These are phyloP conservation scores for Tenthredo distinguenda DNA, from an alignment of 2,888 invertebrate genomes.

Conservation along the genomic window DNA sequence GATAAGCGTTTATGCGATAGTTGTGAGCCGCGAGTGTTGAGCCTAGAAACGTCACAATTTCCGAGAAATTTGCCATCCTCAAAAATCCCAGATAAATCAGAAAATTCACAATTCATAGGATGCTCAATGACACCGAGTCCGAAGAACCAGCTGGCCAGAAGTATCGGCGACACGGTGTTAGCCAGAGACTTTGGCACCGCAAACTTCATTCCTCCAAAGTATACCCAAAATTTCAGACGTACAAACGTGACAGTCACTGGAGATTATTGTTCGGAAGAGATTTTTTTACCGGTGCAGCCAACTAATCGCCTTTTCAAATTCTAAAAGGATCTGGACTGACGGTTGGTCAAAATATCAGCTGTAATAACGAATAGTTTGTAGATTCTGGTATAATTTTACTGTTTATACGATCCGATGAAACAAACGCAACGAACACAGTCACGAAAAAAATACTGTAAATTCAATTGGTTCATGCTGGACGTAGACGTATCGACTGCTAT, in stretches of 20 bases:
- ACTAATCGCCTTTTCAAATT: neutral
- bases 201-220: neutral
- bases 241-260: neutral
- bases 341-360: neutral
- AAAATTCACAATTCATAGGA: neutral
- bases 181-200: neutral
- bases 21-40: too few species aligned
- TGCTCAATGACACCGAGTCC: conserved; percentile 1
- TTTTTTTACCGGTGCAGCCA: neutral
- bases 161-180: too few species aligned
- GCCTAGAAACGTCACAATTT: neutral
- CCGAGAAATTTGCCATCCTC: neutral
- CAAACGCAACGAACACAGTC: neutral
- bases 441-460: neutral
- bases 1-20: neutral
- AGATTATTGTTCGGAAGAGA: neutral
- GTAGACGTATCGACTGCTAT: neutral
- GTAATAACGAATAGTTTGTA: neutral
- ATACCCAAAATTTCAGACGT: neutral
- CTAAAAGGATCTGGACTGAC: neutral
- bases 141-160: neutral
- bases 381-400: neutral
- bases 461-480: neutral
- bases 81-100: neutral
- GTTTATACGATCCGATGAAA: neutral